A percentile compares a stretch with the other conserved stretches of the same genome.
phyloP scores from a whole-genome alignment of 2,113 vertebrate genomes.

The Rhinopomastus cyanomelas region DNA sequence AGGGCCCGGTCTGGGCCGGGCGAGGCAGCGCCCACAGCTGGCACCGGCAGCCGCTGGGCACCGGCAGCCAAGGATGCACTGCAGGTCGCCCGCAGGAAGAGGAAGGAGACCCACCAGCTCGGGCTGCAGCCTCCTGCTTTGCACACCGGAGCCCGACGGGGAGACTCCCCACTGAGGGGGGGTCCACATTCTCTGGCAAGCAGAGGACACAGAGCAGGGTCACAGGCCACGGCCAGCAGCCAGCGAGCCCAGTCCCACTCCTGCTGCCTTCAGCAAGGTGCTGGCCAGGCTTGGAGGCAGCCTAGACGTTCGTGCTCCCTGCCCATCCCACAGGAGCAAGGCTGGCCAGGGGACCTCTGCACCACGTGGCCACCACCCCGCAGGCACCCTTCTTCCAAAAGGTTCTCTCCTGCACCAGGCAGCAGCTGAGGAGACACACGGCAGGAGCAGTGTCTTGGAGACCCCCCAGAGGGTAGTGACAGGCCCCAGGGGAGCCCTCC shows the following conservation, averaged over 20 bases:
- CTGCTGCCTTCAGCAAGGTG: not conserved
- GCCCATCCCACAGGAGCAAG: not conserved
- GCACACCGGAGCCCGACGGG: not conserved
- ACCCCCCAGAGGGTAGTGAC: fast-evolving
- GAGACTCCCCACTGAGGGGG: not conserved
- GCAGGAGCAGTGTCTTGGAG: not conserved
- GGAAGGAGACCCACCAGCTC: not conserved
- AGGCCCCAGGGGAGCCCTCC: not conserved
- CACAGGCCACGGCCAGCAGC: not conserved
- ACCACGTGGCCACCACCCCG: not conserved
- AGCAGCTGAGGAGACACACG: fast-evolving
- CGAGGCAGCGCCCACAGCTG: too few species aligned
- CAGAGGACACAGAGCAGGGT: not conserved
- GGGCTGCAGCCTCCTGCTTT: not conserved
- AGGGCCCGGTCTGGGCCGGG: fast-evolving
- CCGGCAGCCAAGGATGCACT: not conserved
- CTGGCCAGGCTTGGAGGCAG: not conserved
- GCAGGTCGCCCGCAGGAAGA: not conserved
- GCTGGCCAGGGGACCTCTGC: not conserved
- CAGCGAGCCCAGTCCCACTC: not conserved
- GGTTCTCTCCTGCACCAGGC: not conserved
- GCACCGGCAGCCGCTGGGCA: fast-evolving
- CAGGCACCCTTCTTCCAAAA: not conserved
- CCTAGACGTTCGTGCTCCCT: constrained; percentile 20
- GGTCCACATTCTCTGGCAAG: not conserved